A percentile compares a stretch with the other conserved stretches of the same genome.
Evolutionary conservation across 2,797 vertebrate species (phyloP).

Genomic region (Eremophila alpestris): DNA sequence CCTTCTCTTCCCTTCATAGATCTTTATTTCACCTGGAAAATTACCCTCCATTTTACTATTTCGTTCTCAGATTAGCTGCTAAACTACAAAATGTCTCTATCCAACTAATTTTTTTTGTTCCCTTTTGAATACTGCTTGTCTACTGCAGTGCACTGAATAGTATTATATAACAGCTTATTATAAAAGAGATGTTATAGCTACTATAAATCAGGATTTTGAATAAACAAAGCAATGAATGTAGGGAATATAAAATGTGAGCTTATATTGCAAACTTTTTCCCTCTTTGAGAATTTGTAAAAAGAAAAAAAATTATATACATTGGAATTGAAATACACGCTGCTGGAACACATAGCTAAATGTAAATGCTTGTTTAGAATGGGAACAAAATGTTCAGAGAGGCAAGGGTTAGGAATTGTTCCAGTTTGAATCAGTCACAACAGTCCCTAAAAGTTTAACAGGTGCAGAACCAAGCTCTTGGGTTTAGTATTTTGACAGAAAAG

Average conservation of each 20-base stretch:
- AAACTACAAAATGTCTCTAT: conserved; percentile 46
- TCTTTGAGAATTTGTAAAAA: background rate
- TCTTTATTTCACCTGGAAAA: conserved; percentile 28
- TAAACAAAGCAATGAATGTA: conserved; percentile 25
- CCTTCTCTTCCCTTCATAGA: background rate
- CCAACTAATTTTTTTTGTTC: conserved; percentile 4
- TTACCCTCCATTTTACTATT: conserved; percentile 32
- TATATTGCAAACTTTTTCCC: background rate
- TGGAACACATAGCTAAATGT: background rate
- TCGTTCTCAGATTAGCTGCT: conserved; percentile 26
- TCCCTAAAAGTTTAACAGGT: background rate
- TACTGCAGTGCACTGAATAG: conserved; percentile 24
- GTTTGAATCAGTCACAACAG: background rate
- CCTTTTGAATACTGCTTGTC: conserved; percentile 31
- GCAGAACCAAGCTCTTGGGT: background rate
- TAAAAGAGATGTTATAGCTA: conserved; percentile 10
- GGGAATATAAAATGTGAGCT: background rate
- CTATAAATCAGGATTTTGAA: conserved; percentile 36
- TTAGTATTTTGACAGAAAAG: conserved; percentile 11
- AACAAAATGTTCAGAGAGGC: background rate
- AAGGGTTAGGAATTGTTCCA: background rate
- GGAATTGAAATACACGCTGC: background rate
- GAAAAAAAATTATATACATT: background rate
- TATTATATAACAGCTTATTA: conserved; percentile 43
- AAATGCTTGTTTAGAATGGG: background rate